phyloP scores from a whole-genome alignment of 1,140 invertebrate species.

The Cepaea nemoralis region DNA sequence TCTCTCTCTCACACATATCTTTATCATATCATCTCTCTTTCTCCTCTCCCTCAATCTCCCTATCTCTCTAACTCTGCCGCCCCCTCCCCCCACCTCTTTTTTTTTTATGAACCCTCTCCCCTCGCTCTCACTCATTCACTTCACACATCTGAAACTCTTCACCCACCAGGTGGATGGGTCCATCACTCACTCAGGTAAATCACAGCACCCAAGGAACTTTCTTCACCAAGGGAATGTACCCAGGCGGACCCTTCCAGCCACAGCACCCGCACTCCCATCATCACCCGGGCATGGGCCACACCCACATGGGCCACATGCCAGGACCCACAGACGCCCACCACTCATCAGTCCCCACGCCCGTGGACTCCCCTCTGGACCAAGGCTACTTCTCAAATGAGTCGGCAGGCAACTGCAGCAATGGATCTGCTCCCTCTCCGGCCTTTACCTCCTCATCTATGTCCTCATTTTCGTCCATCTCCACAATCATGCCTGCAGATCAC shows the following conservation, averaged over 20 bases:
- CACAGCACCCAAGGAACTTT: slow-evolving; percentile 22
- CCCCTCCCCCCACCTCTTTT: too few species aligned
- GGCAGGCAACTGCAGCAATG: slow-evolving; percentile 57
- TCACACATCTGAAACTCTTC: too few species aligned
- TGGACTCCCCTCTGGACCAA: slow-evolving; percentile 59
- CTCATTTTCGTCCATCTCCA: slow-evolving; percentile 47
- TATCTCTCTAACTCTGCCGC: too few species aligned
- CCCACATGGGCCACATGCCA: slow-evolving; percentile 39
- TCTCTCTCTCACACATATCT: too few species aligned
- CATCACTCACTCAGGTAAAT: slow-evolving; percentile 30
- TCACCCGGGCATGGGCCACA: slow-evolving; percentile 37
- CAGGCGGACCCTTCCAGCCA: slow-evolving; percentile 33
- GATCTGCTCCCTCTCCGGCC: slow-evolving; percentile 51
- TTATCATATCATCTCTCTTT: too few species aligned
- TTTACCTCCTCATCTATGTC: slow-evolving; percentile 45
- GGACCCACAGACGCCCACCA: slow-evolving; percentile 43
- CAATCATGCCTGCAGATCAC: slow-evolving; percentile 54
- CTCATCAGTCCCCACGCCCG: slow-evolving; percentile 43
- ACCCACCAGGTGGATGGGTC: slow-evolving; percentile 33
- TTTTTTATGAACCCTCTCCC: too few species aligned
- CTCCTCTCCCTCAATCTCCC: too few species aligned
- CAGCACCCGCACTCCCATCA: slow-evolving; percentile 36
- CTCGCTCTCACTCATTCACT: too few species aligned
- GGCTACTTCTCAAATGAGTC: slow-evolving; percentile 66
- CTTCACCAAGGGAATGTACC: slow-evolving; percentile 44